Evolutionary conservation across 2,888 invertebrate genomes (phyloP), one percentile per base, ranked within the genome.

Genomic region (Tridacna gigas): DNA sequence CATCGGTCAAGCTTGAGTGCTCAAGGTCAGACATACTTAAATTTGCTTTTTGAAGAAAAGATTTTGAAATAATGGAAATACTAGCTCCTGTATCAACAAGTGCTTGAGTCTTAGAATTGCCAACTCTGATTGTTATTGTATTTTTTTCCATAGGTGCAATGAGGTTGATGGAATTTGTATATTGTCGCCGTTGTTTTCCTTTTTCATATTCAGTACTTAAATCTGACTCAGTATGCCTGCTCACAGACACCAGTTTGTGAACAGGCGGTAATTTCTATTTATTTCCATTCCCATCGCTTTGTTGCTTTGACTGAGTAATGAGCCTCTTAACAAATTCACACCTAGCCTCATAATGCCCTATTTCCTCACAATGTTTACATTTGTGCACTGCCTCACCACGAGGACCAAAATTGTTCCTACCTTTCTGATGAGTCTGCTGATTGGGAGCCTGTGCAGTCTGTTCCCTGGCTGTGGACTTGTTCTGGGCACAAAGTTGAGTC

Each of bases 131-230:
- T 5, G 15, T 20, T 9, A 71, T 47, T 11, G 71, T 71, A 37
- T 71, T 71, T 47, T 28, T 71, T n/a, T 71, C 65, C 15, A 76
- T 45, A 2, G 76, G 76, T 65, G 76, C 66, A 37, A 76, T 28
- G 47, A 76, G 26, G 37, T 25, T 15, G 5, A 15, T 9, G 37
- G 11, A 26, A 26, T 26, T 66, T 26, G 5, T 15, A 20, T n/a
- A 15, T 63, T 18, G 51, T 13, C 18, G n/a, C 11, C 11, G 12
- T 63, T 63, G 11, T n/a, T 63, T 63, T 66, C 28, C 26, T 5
- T 7, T 66, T 66, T 18, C 22, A 25, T 13, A 26, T 66, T 66
- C 7, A 9, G 13, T 9, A 9, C 11, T 66, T 66, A 25, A 7
- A 11, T 15, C 22, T 47, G 47, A 18, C 47, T 48, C 71, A 20